Evolutionary conservation across 2,888 invertebrate species (phyloP), one percentile per base, ranked within the genome.

Genomic region (Latrodectus elegans): DNA sequence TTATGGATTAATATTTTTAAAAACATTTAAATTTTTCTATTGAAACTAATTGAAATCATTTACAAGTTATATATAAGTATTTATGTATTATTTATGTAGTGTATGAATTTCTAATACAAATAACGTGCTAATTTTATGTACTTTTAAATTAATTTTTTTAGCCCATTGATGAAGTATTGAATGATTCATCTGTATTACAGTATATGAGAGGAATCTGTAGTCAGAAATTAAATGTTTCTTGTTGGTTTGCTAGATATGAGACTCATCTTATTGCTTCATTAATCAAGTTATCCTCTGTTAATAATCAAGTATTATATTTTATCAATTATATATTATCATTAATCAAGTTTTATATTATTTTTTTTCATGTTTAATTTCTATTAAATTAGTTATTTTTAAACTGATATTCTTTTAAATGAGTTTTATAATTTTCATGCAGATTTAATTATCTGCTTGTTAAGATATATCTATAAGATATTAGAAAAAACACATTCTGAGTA

Each of bases 231-330:
- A 78, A 73, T 60, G 55, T 12, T 38, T 55, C 14, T 22, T 49
- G 60, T 70, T 88, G 87, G 87, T 88, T 88, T 83, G 68, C 64
- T 15, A 88, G 73, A 65, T 78, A 51, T 68, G 87, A 88, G 64
- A 74, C 17, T 0, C 49, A 78, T 64, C 78, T 78, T 17, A 52
- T 88, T 17, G 64, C 55, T 49, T 73, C 60, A 55, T 22, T 88
- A 11, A 12, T 88, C 11, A 38, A 68, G 22, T 22, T 88, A 15
- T 51, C 78, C 8, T 26, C 74, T 17, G 38, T 74, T 9, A 22
- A 73, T 67, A 22, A 22, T 82, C 83, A 83, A 73, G 81, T 80
- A 51, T 4, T 38, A 17, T 53, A n/a, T 68, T 78, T 22, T 22
- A 22, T 22, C 22, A 22, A 22, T 22, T 22, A 22, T 22, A 22